These are phyloP conservation scores for Drosophila eugracilis DNA, from an alignment of 1,140 invertebrate species.

Conservation along the genomic window DNA sequence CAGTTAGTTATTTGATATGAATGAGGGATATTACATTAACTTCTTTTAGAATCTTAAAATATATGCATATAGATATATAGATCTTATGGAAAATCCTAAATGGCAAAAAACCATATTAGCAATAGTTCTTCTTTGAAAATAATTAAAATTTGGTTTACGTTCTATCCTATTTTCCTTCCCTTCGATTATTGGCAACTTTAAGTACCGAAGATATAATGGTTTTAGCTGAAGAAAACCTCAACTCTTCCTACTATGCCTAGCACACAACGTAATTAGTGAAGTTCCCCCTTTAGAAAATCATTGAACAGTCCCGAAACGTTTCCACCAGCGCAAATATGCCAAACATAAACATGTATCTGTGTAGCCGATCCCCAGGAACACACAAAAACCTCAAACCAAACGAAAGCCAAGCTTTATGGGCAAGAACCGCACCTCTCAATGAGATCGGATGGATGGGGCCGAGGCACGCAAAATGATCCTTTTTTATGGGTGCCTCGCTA, in stretches of 20 bases:
- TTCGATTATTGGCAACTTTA: too few relatives aligned
- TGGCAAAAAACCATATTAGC: too few relatives aligned
- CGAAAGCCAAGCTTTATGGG: slow-evolving; percentile 13
- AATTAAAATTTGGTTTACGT: too few relatives aligned
- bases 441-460: slow-evolving; percentile 38
- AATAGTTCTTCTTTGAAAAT: too few relatives aligned
- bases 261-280: slow-evolving; percentile 41
- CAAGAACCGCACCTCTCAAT: slow-evolving; percentile 45
- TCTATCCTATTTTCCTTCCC: too few relatives aligned
- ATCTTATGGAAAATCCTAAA: too few relatives aligned
- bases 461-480: slow-evolving; percentile 48
- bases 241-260: slow-evolving; percentile 1
- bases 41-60: too few relatives aligned
- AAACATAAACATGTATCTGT: slow-evolving; percentile 18
- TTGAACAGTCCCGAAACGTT: slow-evolving; percentile 36
- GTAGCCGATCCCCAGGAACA: slow-evolving; percentile 21
- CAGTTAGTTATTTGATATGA: too few relatives aligned
- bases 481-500: slow-evolving; percentile 40
- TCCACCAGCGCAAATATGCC: slow-evolving; percentile 32
- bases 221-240: too few relatives aligned
- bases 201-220: neutral
- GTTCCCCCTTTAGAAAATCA: slow-evolving; percentile 25
- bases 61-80: too few relatives aligned
- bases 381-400: slow-evolving; percentile 6
- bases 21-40: too few relatives aligned